These are phyloP conservation scores for Scolopax mira DNA, from an alignment of 2,113 vertebrate genomes.

Conservation along the genomic window DNA sequence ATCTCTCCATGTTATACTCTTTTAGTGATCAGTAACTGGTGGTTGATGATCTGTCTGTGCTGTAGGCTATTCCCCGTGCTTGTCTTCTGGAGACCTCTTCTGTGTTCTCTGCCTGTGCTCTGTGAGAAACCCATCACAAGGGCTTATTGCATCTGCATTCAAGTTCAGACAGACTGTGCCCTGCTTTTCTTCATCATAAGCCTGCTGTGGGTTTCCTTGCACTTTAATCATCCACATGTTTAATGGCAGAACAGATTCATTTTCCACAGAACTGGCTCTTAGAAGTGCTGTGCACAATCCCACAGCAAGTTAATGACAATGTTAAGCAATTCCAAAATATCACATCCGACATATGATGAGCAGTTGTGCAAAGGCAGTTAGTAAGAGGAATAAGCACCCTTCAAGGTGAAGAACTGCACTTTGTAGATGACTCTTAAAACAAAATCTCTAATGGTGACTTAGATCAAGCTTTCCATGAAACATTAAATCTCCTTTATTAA, in stretches of 20 bases:
- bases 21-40: not conserved
- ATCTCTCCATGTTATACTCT: too few relatives aligned
- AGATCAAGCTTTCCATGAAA: slow-evolving; percentile 5
- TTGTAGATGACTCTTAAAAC: not conserved
- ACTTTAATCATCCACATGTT: not conserved
- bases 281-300: not conserved
- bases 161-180: not conserved
- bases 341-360: not conserved
- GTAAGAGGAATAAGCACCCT: slow-evolving; percentile 17
- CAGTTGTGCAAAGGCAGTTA: not conserved
- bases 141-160: not conserved
- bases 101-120: not conserved
- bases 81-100: not conserved
- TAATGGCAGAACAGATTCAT: not conserved
- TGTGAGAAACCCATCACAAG: fast-evolving
- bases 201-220: not conserved
- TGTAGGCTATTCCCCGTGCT: fast-evolving
- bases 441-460: slow-evolving; percentile 28
- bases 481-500: slow-evolving; percentile 66
- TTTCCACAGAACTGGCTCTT: not conserved
- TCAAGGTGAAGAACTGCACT: slow-evolving; percentile 32
- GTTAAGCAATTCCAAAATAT: not conserved
- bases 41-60: fast-evolving
- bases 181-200: not conserved
- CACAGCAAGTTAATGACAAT: not conserved